These are phyloP conservation scores for Zenarchopterus dispar DNA, from an alignment of 2,797 vertebrate genomes.

Conservation along the genomic window DNA sequence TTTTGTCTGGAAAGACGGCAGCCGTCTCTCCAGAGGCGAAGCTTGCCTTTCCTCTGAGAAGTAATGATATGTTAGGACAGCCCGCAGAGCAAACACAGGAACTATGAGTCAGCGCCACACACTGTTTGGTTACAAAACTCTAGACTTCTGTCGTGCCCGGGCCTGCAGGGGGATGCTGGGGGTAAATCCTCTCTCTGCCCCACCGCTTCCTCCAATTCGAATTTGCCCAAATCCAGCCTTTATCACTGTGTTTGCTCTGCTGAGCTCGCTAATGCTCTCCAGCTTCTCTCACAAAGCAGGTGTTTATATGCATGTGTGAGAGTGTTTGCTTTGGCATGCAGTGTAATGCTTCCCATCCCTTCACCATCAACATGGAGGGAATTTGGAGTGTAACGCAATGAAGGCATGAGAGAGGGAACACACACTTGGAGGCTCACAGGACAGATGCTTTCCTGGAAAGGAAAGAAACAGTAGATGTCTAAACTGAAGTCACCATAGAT, in stretches of 20 bases:
- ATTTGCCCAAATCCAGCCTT: conserved; percentile 73
- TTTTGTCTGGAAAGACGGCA: conserved; percentile 58
- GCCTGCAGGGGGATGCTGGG: conserved; percentile 62
- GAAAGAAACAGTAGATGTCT: conserved; percentile 34
- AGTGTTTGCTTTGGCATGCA: conserved; percentile 68
- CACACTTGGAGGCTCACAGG: conserved; percentile 52
- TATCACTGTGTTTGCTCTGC: conserved; percentile 73
- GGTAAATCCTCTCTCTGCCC: conserved; percentile 64
- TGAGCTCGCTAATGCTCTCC: conserved; percentile 73
- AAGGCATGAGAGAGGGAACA: conserved; percentile 49
- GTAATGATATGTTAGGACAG: conserved; percentile 75
- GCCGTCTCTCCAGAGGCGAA: conserved; percentile 36
- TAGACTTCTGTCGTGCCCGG: conserved; percentile 62
- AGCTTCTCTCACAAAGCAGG: conserved; percentile 69
- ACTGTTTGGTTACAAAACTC: conserved; percentile 65
- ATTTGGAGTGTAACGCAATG: conserved; percentile 41
- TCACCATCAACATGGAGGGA: conserved; percentile 57
- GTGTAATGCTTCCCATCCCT: conserved; percentile 63
- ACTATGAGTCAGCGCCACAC: conserved; percentile 70
- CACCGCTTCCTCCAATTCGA: conserved; percentile 67
- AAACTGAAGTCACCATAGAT: conserved; percentile 25
- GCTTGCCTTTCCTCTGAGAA: conserved; percentile 55
- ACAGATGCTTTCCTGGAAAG: conserved; percentile 62
- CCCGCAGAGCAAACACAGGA: conserved; percentile 73
- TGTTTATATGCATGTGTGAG: conserved; percentile 67